Base-by-base conservation (phyloP, 2,113 vertebrate species). In the Dissostichus mawsoni region DNA sequence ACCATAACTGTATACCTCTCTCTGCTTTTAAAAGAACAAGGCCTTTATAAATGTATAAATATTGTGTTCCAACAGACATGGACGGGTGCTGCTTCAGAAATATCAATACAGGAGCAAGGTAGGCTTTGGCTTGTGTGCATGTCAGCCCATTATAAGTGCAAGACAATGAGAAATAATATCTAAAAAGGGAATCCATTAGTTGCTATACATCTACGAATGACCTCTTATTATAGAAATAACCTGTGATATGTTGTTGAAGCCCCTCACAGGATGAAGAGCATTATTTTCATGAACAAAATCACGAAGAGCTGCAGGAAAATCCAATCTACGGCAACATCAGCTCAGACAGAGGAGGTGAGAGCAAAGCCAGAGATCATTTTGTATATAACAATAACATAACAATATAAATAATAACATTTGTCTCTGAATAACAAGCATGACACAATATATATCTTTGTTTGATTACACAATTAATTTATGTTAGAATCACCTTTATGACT, bases 311-410 rank as follows among this genome's bases (percentile, higher is more conserved):
- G 73, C 88, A 89, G 45, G 94, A 95, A 55, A 95, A 95, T 92
- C 94, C 94, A 58, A 95, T 95, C 73, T 95, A 95, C 65, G 95
- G 94, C 29, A 95, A 95, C 85, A 94, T 95, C 73, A 74, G 44
- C 77, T 57, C 86, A 78, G 85, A 93, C 1, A 80, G 81, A 80
- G 53, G 58, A 70, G 88, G 93, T 94, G 50, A 90, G 81, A 2
- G 0, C 56, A 29, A 29, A 29, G 29, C 29, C 29, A 29, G 29
- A 29, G 3, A 4, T 29, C 0, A 29, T 29, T 4, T 29, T 29
- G 29, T 29, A 29, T 29, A 29, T 29, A 29, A 29, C 0, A 29
- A 29, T 29, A 29, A 25, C 2, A 29, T 29, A 25, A 25, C 25
- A 3, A 25, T 25, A 25, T 25, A 4, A 29, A 29, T 29, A 29